Conservation (phyloP, 1,140 invertebrate species). For the Armadillidium nasatum region DNA sequence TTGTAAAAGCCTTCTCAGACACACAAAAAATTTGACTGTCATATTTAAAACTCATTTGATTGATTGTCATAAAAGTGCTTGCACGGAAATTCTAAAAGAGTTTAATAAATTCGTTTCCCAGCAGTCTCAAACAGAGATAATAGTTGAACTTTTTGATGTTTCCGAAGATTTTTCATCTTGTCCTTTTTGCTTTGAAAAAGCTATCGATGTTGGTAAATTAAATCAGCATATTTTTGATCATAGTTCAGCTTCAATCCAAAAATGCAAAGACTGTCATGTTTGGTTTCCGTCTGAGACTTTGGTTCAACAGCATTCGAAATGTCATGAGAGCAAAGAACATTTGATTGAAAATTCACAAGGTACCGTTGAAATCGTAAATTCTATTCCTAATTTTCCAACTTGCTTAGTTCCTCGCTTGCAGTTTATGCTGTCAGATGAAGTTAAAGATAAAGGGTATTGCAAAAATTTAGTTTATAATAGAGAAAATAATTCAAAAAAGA, state of each 20-base stretch:
- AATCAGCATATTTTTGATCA: background rate
- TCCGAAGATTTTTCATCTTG: background rate
- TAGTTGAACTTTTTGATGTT: background rate
- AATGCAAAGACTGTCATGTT: background rate
- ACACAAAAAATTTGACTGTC: background rate
- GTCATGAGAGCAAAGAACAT: background rate
- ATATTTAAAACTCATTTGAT: slow-evolving; percentile 6
- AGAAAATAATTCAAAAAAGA: too few relatives aligned
- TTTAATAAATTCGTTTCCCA: background rate
- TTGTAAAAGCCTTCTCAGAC: background rate
- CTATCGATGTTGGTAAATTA: background rate
- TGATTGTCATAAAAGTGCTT: background rate
- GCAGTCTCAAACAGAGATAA: background rate
- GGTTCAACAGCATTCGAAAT: background rate
- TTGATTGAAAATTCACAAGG: background rate
- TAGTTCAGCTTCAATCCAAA: background rate
- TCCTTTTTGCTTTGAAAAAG: background rate
- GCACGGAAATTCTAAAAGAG: background rate
- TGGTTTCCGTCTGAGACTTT: background rate
- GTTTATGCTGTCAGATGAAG: background rate
- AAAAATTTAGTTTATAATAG: too few relatives aligned
- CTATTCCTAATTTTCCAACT: background rate
- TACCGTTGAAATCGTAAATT: background rate
- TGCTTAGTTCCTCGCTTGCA: background rate
- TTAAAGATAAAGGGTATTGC: background rate